Evolutionary conservation across 37 sponge, comb jelly and placozoan species (phyloP).

Genomic region (Halisarca cf. caerulea): DNA sequence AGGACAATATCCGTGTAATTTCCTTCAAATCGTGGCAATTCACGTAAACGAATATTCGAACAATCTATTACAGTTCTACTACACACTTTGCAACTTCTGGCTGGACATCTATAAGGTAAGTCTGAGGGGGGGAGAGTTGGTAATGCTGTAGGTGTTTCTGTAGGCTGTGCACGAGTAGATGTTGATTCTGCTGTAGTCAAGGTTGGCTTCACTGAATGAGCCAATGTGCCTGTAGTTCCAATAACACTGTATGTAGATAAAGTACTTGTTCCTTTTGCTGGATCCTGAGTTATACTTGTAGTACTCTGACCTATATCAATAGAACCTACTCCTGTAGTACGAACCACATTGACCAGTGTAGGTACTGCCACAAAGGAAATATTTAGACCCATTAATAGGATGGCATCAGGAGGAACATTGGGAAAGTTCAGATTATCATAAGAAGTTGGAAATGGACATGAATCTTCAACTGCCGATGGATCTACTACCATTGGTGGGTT

Average conservation of each 20-base stretch:
- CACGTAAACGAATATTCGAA: not conserved
- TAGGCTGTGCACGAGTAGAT: not conserved
- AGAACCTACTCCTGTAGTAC: too few relatives aligned
- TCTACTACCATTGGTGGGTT: too few relatives aligned
- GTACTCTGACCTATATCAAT: too few relatives aligned
- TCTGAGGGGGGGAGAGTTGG: not conserved
- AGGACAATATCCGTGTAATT: not conserved
- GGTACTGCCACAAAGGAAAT: too few relatives aligned
- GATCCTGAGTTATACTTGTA: too few relatives aligned
- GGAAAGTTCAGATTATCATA: too few relatives aligned
- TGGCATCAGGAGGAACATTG: too few relatives aligned
- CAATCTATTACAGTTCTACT: constrained; percentile 36
- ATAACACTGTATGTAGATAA: not conserved
- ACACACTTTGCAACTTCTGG: not conserved
- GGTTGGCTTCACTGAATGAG: not conserved
- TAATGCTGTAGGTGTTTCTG: not conserved
- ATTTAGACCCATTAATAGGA: too few relatives aligned
- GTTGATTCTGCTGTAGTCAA: not conserved
- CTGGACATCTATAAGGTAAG: constrained; percentile 15
- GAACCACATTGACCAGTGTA: too few relatives aligned
- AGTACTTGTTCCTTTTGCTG: not conserved
- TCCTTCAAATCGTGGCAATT: constrained; percentile 4
- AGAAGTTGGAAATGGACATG: not conserved
- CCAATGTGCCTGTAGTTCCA: not conserved
- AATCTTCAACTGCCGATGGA: not conserved